Base-by-base conservation (phyloP, 2,888 invertebrate genomes). In the Luperina testacea region DNA sequence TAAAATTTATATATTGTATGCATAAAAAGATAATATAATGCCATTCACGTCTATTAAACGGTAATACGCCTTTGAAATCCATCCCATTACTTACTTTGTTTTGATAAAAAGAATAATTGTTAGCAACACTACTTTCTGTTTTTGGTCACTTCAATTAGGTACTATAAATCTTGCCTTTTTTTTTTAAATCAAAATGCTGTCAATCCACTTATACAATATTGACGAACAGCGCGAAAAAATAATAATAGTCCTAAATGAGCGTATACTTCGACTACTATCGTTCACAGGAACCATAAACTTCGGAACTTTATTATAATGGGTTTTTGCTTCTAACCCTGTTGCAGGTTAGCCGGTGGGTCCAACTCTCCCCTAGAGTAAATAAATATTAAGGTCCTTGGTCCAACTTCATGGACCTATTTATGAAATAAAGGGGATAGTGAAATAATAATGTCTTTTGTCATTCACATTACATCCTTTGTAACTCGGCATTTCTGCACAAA, bases 281-380 rank as follows among this genome's bases (percentile, higher is more conserved):
- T 45, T n/a, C 20, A 24, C 7, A 20, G 20, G 20, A 53, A 63
- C 61, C 42, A 32, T 78, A 48, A n/a, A 53, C 9, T 48, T 45
- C 4, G 27, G n/a, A 79, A 64, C n/a, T 53, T 27, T 42, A 42
- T 1, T 53, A 9, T 0, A 8, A 17, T 38, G 3, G 2, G 11
- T 69, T 57, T 78, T 32, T 68, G 32, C 48, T 38, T 57, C 32
- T 78, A 69, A 32, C 45, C 15, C 45, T 27, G 7, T 38, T 48
- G 27, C 15, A 24, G 27, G 9, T 79, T 57, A 57, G 17, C 51
- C 15, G 20, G 45, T 4, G 13, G 27, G 51, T 20, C n/a, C n/a
- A n/a, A 61, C 63, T 78, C 9, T 45, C 45, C 45, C 42, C 7
- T 42, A 9, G 6, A 42, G 42, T 42, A 42, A 42, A 42, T 42